These are phyloP conservation scores for Acanthaster planci DNA, from an alignment of 35 echinoderm and acorn worm genomes.

Conservation along the genomic window DNA sequence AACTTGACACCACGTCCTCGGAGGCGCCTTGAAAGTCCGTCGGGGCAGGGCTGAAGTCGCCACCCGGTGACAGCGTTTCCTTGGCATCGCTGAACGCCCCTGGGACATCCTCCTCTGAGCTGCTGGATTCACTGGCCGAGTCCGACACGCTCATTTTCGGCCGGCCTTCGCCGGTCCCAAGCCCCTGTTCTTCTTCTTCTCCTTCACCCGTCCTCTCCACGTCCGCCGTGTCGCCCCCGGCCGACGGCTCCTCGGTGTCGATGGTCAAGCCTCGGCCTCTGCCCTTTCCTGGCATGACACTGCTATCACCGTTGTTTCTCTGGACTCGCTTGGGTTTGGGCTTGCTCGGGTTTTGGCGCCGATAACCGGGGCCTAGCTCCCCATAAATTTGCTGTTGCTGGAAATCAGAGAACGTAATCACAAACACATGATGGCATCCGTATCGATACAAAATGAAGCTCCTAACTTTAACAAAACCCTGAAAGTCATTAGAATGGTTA, in stretches of 20 bases:
- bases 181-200: not conserved
- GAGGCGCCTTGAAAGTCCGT: constrained; percentile 31
- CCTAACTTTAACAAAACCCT: no score
- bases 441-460: no score
- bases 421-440: no score
- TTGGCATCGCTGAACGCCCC: constrained; percentile 40
- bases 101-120: constrained; percentile 48
- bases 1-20: constrained; percentile 56
- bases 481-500: no score
- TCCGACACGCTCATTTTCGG: constrained; percentile 58
- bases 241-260: constrained; percentile 60
- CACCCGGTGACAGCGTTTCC: constrained; percentile 59
- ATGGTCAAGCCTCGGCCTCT: constrained; percentile 79
- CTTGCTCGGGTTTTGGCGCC: constrained; percentile 52
- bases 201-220: constrained; percentile 5
- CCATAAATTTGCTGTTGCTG: constrained; percentile 26
- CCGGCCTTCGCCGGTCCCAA: constrained; percentile 32
- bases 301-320: constrained; percentile 27
- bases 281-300: constrained; percentile 39
- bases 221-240: not conserved
- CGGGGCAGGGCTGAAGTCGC: constrained; percentile 26
- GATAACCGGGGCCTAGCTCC: constrained; percentile 43
- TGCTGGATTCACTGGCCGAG: constrained; percentile 26
- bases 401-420: no score
- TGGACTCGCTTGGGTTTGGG: constrained; percentile 54